A percentile compares a stretch with the other conserved stretches of the same genome.
Conservation (phyloP, 1,140 invertebrate species). For the Seison nebaliae region DNA sequence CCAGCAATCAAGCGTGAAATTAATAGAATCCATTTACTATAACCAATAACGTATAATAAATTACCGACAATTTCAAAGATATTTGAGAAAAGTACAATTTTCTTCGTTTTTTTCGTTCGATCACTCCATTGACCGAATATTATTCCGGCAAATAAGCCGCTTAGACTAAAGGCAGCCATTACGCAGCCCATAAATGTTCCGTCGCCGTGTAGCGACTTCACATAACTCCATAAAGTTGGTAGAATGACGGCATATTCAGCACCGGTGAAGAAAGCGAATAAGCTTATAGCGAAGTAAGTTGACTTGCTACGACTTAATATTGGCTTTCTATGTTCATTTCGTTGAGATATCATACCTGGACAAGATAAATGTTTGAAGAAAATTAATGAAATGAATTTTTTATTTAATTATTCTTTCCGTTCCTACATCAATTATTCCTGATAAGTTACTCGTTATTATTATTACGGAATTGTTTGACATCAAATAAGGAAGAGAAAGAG, state of each 20-base stretch:
- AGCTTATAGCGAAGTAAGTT: background rate
- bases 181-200: constrained; percentile 14
- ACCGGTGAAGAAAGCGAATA: constrained; percentile 9
- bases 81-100: constrained; percentile 15
- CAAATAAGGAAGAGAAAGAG: too few species aligned
- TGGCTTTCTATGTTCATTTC: too few species aligned
- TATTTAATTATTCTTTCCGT: too few species aligned
- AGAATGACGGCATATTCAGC: constrained; percentile 11
- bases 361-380: too few species aligned
- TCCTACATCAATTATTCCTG: too few species aligned
- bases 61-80: constrained; percentile 15
- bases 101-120: constrained; percentile 12
- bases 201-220: constrained; percentile 1
- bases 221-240: constrained; percentile 6
- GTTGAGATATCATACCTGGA: too few species aligned
- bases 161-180: constrained; percentile 15
- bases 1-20: constrained; percentile 15
- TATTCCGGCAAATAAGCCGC: constrained; percentile 14
- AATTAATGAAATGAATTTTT: too few species aligned
- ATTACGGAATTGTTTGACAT: too few species aligned
- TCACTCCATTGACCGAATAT: constrained; percentile 16
- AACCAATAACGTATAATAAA: constrained; percentile 16
- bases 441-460: too few species aligned
- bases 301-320: background rate
- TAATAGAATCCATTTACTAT: constrained; percentile 14